Evolutionary conservation across 2,888 invertebrate genomes (phyloP).

Genomic region (Drosophila quinaria): DNA sequence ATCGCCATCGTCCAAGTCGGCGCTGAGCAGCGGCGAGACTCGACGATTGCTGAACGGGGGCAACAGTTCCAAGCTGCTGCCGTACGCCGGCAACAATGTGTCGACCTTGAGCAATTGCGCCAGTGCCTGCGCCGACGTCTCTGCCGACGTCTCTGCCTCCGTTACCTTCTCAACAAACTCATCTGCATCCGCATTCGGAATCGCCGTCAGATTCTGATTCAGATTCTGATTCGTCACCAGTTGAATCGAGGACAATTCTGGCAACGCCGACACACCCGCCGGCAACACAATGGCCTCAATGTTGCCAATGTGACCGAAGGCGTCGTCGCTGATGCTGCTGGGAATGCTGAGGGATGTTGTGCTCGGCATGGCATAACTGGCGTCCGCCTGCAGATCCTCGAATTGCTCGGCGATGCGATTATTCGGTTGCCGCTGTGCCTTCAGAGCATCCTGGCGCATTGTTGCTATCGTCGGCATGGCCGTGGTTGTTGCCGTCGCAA

Average conservation of each 20-base stretch:
- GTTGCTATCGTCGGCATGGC: conserved; percentile 35
- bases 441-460: conserved; percentile 31
- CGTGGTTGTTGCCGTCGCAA: conserved; percentile 22
- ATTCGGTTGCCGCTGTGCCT: conserved; percentile 7
- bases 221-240: conserved; percentile 58
- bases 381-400: conserved; percentile 54
- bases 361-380: conserved; percentile 56
- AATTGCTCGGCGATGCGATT: conserved; percentile 42
- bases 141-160: conserved; percentile 5
- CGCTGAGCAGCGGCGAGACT: conserved; percentile 71
- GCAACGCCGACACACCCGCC: conserved; percentile 48
- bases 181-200: conserved; percentile 24
- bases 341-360: conserved; percentile 42
- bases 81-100: conserved; percentile 73
- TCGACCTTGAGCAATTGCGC: conserved; percentile 78
- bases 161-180: conserved; percentile 1
- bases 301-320: conserved; percentile 62
- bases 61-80: conserved; percentile 54
- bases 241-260: conserved; percentile 52
- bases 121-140: conserved; percentile 36
- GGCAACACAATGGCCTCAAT: conserved; percentile 83
- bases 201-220: conserved; percentile 1
- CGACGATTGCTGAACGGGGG: conserved; percentile 70
- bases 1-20: conserved; percentile 40
- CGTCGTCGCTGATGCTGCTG: conserved; percentile 20